Evolutionary conservation across 2,888 invertebrate genomes (phyloP).

Genomic region (Ligdia adustata): DNA sequence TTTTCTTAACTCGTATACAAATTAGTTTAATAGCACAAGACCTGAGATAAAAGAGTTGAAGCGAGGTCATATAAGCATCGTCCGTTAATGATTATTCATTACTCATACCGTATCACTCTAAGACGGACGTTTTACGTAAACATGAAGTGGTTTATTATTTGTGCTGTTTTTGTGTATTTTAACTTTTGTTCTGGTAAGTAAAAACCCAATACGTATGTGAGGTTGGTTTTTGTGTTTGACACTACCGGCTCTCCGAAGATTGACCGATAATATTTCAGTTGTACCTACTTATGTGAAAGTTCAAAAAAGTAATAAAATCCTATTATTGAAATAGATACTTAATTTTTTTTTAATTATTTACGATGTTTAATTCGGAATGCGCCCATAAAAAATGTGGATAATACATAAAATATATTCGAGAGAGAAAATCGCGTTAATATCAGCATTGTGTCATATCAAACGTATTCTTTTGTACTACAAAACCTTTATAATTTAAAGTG

Average conservation of each 20-base stretch:
- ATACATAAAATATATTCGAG: too few species aligned
- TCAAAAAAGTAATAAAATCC: too few species aligned
- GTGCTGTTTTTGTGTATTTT: slow-evolving; percentile 38
- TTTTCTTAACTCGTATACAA: slow-evolving; percentile 27
- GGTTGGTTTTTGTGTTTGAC: background rate
- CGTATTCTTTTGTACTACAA: too few species aligned
- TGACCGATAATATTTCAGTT: background rate
- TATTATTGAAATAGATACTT: too few species aligned
- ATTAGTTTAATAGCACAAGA: slow-evolving; percentile 32
- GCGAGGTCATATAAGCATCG: slow-evolving; percentile 31
- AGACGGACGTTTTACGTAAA: slow-evolving; percentile 25
- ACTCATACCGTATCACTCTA: slow-evolving; percentile 5
- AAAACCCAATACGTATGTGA: slow-evolving; percentile 4
- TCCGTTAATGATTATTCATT: slow-evolving; percentile 17
- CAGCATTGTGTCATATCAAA: too few species aligned
- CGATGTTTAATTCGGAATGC: too few species aligned
- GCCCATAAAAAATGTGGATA: too few species aligned
- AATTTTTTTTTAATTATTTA: too few species aligned
- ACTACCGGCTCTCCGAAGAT: background rate
- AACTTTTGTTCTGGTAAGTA: slow-evolving; percentile 40
- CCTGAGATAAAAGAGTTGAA: slow-evolving; percentile 32
- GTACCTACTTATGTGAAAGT: too few species aligned
- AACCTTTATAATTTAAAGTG: too few species aligned
- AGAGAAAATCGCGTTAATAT: too few species aligned
- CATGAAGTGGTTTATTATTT: slow-evolving; percentile 39